phyloP scores from a whole-genome alignment of 2,113 vertebrate genomes.

The Passer domesticus region DNA sequence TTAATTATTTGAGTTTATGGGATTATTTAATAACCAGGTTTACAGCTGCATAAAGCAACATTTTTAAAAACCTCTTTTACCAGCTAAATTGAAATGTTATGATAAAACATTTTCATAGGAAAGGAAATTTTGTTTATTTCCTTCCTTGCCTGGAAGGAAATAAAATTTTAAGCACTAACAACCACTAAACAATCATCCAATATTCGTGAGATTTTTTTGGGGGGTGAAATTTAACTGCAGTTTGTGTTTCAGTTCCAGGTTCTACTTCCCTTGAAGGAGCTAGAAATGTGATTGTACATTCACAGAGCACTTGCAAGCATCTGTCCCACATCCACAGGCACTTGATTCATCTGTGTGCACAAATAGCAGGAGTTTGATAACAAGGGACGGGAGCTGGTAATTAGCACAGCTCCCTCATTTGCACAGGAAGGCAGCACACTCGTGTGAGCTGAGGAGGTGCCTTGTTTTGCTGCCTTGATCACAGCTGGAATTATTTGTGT shows the following conservation, averaged over 20 bases:
- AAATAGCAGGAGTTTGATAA: slow-evolving; percentile 34
- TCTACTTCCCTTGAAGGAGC: neutral
- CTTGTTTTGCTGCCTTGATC: neutral
- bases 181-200: fast-evolving
- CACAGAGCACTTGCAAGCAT: neutral
- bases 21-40: neutral
- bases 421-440: neutral
- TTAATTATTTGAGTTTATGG: neutral
- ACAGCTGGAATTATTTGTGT: neutral
- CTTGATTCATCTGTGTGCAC: slow-evolving; percentile 37
- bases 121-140: neutral
- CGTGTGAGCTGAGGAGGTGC: neutral
- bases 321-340: slow-evolving; percentile 3
- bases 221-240: neutral
- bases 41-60: neutral
- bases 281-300: neutral
- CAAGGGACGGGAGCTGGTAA: neutral
- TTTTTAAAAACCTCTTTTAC: neutral
- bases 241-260: neutral
- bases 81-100: neutral
- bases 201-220: neutral
- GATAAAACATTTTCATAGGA: neutral
- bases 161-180: neutral
- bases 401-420: slow-evolving; percentile 53
- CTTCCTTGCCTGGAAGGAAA: neutral